Conservation (phyloP, 2,888 invertebrate species). For the Tanytarsus gracilentus region DNA sequence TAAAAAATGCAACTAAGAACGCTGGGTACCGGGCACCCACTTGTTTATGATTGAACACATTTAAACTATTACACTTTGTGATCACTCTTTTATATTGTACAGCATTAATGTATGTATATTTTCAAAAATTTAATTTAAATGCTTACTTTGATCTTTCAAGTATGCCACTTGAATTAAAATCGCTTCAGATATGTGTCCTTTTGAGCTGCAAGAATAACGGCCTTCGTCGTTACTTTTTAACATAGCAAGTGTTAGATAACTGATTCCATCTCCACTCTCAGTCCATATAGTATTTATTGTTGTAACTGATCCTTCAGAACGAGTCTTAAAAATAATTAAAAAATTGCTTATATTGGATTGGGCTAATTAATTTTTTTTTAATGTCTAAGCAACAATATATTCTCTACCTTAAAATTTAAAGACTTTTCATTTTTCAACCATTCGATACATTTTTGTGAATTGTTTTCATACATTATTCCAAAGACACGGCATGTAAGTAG, state of each 20-base stretch:
- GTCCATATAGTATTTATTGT: slow-evolving; percentile 2
- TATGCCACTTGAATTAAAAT: neutral
- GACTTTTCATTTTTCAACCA: slow-evolving; percentile 13
- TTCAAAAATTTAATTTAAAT: too few species aligned
- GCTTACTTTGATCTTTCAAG: slow-evolving; percentile 17
- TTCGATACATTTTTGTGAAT: slow-evolving; percentile 3
- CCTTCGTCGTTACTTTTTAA: slow-evolving; percentile 4
- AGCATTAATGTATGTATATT: too few species aligned
- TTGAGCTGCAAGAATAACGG: slow-evolving; percentile 15
- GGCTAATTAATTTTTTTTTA: too few species aligned
- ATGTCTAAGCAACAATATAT: neutral
- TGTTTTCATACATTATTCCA: neutral
- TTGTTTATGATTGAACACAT: too few species aligned
- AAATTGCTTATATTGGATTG: neutral
- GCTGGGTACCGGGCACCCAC: too few species aligned
- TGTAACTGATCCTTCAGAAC: neutral
- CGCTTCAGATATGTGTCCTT: slow-evolving; percentile 1
- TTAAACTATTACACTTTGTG: too few species aligned
- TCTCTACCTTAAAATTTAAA: neutral
- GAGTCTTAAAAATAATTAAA: slow-evolving; percentile 2
- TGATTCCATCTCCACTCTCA: neutral
- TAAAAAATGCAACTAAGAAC: too few species aligned
- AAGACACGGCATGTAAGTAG: slow-evolving; percentile 13
- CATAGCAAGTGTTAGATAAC: neutral
- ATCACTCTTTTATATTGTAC: too few species aligned